Percentiles rank a stretch among this genome's conserved stretches.
phyloP scores from a whole-genome alignment of 2,113 vertebrate species.

The Hemibagrus wyckioides region DNA sequence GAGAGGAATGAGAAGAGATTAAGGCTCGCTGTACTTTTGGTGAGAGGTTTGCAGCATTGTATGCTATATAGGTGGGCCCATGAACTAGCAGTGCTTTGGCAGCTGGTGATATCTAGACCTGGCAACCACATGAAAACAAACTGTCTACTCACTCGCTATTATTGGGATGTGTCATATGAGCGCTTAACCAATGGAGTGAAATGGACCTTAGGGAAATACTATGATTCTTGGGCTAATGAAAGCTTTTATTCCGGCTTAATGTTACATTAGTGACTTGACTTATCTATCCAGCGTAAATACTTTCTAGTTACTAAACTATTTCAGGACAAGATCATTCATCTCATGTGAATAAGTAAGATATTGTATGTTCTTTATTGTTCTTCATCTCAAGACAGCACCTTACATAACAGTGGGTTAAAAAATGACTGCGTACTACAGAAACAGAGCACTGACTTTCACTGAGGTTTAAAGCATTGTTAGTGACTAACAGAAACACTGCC shows the following conservation, averaged over 20 bases:
- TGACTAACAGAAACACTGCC: not conserved
- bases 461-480: not conserved
- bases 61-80: not conserved
- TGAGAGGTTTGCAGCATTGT: not conserved
- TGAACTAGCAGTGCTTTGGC: not conserved
- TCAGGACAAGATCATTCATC: not conserved
- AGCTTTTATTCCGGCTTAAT: not conserved
- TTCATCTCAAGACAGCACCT: not conserved
- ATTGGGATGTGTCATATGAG: constrained; percentile 20
- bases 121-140: not conserved
- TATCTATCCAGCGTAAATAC: not conserved
- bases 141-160: not conserved
- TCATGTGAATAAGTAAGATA: not conserved
- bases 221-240: not conserved
- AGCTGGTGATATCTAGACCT: not conserved
- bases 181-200: not conserved
- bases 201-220: not conserved
- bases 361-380: not conserved
- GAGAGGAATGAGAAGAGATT: not conserved
- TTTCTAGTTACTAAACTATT: not conserved
- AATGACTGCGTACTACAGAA: not conserved
- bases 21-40: not conserved
- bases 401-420: not conserved
- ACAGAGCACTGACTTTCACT: not conserved
- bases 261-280: not conserved